Conservation (phyloP, 2,113 vertebrate species). For the Toxostoma redivivum region DNA sequence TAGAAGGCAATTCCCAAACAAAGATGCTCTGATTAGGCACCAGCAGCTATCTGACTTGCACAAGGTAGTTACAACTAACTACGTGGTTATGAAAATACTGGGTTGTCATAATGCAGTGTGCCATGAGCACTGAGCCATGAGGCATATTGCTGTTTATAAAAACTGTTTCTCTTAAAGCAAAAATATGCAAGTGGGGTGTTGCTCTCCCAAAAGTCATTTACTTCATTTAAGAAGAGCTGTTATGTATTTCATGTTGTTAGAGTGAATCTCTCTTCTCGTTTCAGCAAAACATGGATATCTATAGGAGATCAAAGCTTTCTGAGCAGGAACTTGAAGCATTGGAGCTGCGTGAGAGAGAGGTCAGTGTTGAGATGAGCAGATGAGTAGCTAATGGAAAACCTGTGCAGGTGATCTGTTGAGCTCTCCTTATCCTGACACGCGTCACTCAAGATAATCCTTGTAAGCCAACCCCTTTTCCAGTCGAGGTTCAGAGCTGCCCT, state of each 20-base stretch:
- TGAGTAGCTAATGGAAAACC: slow-evolving; percentile 1
- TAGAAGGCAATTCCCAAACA: slow-evolving; percentile 94
- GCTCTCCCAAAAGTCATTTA: neutral
- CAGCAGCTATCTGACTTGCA: slow-evolving; percentile 97
- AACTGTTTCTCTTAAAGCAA: neutral
- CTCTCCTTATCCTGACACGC: neutral
- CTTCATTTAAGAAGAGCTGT: neutral
- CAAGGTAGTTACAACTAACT: slow-evolving; percentile 83
- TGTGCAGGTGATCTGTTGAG: neutral
- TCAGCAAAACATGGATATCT: slow-evolving; percentile 98
- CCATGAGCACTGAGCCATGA: neutral
- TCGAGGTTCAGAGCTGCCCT: neutral
- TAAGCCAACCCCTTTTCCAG: neutral
- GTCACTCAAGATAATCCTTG: neutral
- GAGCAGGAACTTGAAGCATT: slow-evolving; percentile 94
- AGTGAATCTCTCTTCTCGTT: neutral
- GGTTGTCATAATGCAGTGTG: neutral
- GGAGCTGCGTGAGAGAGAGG: slow-evolving; percentile 95
- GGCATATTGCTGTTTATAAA: neutral
- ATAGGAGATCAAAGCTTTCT: slow-evolving; percentile 83
- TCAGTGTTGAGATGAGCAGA: slow-evolving; percentile 54
- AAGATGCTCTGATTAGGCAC: slow-evolving; percentile 88
- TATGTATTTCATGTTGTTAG: neutral
- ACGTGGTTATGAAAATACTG: neutral
- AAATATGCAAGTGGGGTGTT: neutral